These are phyloP conservation scores for Thaumatotibia leucotreta DNA, from an alignment of 1,140 invertebrate genomes.

Conservation along the genomic window DNA sequence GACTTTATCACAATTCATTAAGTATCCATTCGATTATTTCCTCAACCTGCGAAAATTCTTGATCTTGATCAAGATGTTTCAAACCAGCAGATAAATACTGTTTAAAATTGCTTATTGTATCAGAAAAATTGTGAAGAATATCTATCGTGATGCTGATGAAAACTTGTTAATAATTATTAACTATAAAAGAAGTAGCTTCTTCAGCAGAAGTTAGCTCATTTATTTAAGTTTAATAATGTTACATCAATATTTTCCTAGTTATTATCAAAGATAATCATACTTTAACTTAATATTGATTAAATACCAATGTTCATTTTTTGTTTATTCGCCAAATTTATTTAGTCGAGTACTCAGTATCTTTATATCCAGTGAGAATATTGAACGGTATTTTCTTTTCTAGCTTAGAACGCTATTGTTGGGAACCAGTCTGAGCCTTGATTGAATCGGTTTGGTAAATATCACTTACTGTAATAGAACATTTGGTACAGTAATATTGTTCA, in stretches of 20 bases:
- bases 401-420: not conserved
- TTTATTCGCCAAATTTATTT: not conserved
- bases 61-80: too few relatives aligned
- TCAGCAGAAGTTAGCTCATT: not conserved
- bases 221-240: not conserved
- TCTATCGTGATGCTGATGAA: not conserved
- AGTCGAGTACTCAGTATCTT: not conserved
- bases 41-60: too few relatives aligned
- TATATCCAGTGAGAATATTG: not conserved
- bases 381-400: not conserved
- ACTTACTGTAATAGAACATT: not conserved
- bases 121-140: not conserved
- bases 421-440: not conserved
- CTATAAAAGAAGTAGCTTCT: not conserved
- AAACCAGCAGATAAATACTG: not conserved
- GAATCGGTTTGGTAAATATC: constrained; percentile 7
- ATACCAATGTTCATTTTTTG: not conserved
- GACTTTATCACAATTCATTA: too few relatives aligned
- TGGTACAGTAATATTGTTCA: constrained; percentile 1
- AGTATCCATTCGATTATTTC: too few relatives aligned
- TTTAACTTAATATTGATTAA: not conserved
- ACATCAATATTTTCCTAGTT: not conserved
- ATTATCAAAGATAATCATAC: not conserved
- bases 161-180: not conserved
- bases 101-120: not conserved